phyloP scores from a whole-genome alignment of 2,797 vertebrate genomes.

The Microctenopoma stevenorrisi region DNA sequence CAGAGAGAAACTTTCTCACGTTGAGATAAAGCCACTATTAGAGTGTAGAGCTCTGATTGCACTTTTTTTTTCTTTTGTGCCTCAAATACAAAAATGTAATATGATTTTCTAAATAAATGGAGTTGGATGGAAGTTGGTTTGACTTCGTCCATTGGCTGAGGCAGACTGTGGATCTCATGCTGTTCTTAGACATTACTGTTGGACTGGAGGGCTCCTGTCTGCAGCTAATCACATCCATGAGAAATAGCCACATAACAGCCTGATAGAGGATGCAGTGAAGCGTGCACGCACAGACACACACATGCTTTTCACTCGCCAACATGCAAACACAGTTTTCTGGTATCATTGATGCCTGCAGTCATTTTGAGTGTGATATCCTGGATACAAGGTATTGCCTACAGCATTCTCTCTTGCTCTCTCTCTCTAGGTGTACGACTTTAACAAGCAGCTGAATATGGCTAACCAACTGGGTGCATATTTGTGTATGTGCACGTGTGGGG shows the following conservation, averaged over 20 bases:
- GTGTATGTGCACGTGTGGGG: neutral
- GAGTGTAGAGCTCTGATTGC: constrained; percentile 4
- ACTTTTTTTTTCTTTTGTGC: constrained; percentile 27
- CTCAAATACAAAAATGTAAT: constrained; percentile 36
- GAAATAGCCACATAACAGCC: constrained; percentile 53
- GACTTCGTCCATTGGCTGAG: constrained; percentile 32
- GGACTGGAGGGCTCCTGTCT: constrained; percentile 63
- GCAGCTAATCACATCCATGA: constrained; percentile 68
- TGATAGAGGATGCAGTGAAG: constrained; percentile 56
- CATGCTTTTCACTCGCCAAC: constrained; percentile 4
- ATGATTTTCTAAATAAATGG: constrained; percentile 38
- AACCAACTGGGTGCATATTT: constrained; percentile 15
- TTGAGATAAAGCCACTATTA: constrained; percentile 10
- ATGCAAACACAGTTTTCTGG: constrained; percentile 14
- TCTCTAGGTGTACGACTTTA: constrained; percentile 33
- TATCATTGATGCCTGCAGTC: constrained; percentile 47
- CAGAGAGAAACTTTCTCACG: constrained; percentile 5
- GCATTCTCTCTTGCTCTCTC: constrained; percentile 32
- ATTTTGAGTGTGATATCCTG: constrained; percentile 58
- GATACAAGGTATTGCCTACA: constrained; percentile 51
- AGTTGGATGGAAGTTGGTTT: constrained; percentile 50
- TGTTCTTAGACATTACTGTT: constrained; percentile 58
- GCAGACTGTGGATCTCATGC: constrained; percentile 43
- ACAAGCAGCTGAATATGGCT: constrained; percentile 47
- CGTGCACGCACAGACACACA: constrained; percentile 24